These are phyloP conservation scores for Muschampia plurimacula DNA, from an alignment of 2,888 invertebrate species.

Conservation along the genomic window DNA sequence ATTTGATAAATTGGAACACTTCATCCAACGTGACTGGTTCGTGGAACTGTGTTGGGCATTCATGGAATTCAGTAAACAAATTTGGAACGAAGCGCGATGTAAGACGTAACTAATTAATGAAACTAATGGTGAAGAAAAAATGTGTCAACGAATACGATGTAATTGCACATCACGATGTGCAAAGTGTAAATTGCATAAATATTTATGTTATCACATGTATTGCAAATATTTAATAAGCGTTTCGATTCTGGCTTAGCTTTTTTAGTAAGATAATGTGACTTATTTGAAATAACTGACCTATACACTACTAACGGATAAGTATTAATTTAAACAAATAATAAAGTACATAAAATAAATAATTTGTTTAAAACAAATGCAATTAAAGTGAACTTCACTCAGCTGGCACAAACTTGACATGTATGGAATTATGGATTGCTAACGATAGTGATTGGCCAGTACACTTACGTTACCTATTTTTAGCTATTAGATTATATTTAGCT, in stretches of 20 bases:
- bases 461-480: too few relatives aligned
- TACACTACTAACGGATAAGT: background rate
- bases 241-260: background rate
- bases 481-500: too few relatives aligned
- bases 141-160: slow-evolving; percentile 18
- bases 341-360: background rate
- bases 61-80: slow-evolving; percentile 29
- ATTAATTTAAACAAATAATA: too few relatives aligned
- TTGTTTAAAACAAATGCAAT: slow-evolving; percentile 16
- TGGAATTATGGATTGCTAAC: too few relatives aligned
- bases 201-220: slow-evolving; percentile 9
- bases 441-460: too few relatives aligned
- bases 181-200: slow-evolving; percentile 13
- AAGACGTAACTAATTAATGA: background rate
- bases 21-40: background rate
- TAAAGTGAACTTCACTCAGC: slow-evolving; percentile 14
- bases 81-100: slow-evolving; percentile 11
- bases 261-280: background rate
- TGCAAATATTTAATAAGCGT: background rate
- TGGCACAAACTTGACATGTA: background rate
- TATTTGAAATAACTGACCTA: too few relatives aligned
- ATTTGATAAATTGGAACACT: background rate
- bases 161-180: background rate
- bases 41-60: slow-evolving; percentile 13
- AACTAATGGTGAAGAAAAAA: slow-evolving; percentile 19